A percentile compares a stretch with the other conserved stretches of the same genome.
Evolutionary conservation across 92 coral and sea anemone species (phyloP).

Genomic region (Nematostella vectensis): DNA sequence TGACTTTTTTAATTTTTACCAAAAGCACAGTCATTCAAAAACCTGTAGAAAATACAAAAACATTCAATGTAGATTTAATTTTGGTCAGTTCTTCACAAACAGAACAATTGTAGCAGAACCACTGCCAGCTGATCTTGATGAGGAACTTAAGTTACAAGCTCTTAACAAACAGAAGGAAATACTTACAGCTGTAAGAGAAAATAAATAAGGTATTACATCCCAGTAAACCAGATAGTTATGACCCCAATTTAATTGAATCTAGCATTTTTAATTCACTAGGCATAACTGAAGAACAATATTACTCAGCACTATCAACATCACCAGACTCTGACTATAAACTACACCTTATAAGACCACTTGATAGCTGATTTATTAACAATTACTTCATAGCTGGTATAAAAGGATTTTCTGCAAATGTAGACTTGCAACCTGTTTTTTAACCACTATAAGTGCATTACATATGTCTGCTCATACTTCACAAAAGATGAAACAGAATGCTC

Average conservation of each 20-base stretch:
- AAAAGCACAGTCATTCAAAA: slow-evolving; percentile 24
- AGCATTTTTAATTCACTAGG: slow-evolving; percentile 25
- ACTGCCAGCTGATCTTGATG: slow-evolving; percentile 14
- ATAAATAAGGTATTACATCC: slow-evolving; percentile 24
- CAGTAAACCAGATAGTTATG: slow-evolving; percentile 20
- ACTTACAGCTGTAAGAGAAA: slow-evolving; percentile 28
- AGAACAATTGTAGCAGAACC: slow-evolving; percentile 41
- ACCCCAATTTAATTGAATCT: slow-evolving; percentile 10
- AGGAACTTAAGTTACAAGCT: slow-evolving; percentile 1
- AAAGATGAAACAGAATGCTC: slow-evolving; percentile 52
- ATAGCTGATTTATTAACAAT: slow-evolving; percentile 39
- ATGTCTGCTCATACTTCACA: slow-evolving; percentile 38
- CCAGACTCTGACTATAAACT: slow-evolving; percentile 53
- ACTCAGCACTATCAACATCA: slow-evolving; percentile 53
- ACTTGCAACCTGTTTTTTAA: slow-evolving; percentile 30
- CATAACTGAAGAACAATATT: slow-evolving; percentile 46
- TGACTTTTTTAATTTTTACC: slow-evolving; percentile 24
- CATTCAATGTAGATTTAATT: slow-evolving; percentile 18
- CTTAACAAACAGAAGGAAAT: slow-evolving; percentile 15
- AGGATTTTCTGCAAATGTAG: slow-evolving; percentile 50
- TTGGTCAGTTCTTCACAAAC: slow-evolving; percentile 33
- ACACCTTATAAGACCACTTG: slow-evolving; percentile 42
- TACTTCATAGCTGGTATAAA: slow-evolving; percentile 44
- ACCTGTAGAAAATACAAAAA: slow-evolving; percentile 26
- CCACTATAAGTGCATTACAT: slow-evolving; percentile 45